phyloP scores from a whole-genome alignment of 1,140 invertebrate species.

The Hyles vespertilio region DNA sequence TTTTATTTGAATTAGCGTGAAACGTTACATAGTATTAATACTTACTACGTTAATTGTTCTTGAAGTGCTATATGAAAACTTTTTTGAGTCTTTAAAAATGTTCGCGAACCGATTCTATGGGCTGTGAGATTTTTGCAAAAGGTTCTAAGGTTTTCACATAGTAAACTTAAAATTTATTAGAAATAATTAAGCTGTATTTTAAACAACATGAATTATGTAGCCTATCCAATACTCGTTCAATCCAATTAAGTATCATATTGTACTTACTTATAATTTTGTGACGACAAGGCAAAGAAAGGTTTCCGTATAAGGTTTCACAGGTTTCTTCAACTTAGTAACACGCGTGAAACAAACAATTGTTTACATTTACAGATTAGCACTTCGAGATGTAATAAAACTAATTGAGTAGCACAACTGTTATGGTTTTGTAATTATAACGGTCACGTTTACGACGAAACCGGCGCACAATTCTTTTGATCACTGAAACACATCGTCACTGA shows the following conservation, averaged over 20 bases:
- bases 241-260: conserved; percentile 27
- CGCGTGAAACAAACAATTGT: conserved; percentile 19
- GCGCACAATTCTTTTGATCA: background rate
- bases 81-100: no score
- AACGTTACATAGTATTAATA: conserved; percentile 13
- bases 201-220: no score
- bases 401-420: conserved; percentile 19
- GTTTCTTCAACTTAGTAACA: background rate
- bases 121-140: no score
- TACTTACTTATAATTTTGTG: conserved; percentile 32
- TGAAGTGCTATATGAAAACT: no score
- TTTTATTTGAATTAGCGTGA: conserved; percentile 19
- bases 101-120: no score
- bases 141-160: background rate
- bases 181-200: background rate
- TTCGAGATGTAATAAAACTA: conserved; percentile 11
- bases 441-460: background rate
- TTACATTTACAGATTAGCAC: conserved; percentile 4
- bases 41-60: background rate
- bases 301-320: conserved; percentile 34
- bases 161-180: no score
- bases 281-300: conserved; percentile 14
- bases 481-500: conserved; percentile 5
- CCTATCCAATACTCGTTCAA: conserved; percentile 4
- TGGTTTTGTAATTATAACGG: conserved; percentile 14